Base-by-base conservation (phyloP, 2,888 invertebrate species). In the Yponomeuta cagnagella region DNA sequence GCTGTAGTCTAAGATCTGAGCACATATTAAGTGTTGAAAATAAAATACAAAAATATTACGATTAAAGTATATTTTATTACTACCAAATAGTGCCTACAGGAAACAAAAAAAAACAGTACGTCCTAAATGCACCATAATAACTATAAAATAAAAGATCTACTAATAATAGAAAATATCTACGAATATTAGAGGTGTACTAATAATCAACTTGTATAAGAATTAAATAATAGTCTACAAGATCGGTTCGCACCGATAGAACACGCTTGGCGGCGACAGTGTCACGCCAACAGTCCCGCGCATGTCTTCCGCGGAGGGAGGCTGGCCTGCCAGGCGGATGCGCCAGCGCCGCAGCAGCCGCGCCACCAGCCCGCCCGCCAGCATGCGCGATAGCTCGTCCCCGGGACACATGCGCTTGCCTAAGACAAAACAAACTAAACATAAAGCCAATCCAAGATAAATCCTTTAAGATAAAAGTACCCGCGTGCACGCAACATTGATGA, bases 401-500 rank as follows among this genome's bases (percentile, higher is more conserved):
- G 97, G 93, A 80, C 97, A 97, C 93, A 96, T 95, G 52, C 97
- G 93, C 82, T 97, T 96, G 31, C 97, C 97, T 97, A 77, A 15
- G 87, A 76, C 71, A 68, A 71, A 63, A 37, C 12, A n/a, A 48
- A 68, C 4, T 12, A 52, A 52, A 58, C 52, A 58, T 58, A 12
- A 58, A 58, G 52, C 15, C 52, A 58, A 15, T 15, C 12, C 33
- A 33, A 33, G 3, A 33, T 33, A 5, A 33, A 23, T 23, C 23
- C 23, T 23, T 23, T 23, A 23, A 23, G 23, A 23, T 23, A 23
- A 23, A 23, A 23, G 23, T 23, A 23, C 23, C 23, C 23, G 23
- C 23, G 23, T 23, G 23, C 23, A 23, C 23, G 23, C 23, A 23
- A 23, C 23, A 23, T 23, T 23, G 23, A 23, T 23, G 23, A 23